phyloP scores from a whole-genome alignment of 2,797 vertebrate genomes.

The Micrastur ruficollis region DNA sequence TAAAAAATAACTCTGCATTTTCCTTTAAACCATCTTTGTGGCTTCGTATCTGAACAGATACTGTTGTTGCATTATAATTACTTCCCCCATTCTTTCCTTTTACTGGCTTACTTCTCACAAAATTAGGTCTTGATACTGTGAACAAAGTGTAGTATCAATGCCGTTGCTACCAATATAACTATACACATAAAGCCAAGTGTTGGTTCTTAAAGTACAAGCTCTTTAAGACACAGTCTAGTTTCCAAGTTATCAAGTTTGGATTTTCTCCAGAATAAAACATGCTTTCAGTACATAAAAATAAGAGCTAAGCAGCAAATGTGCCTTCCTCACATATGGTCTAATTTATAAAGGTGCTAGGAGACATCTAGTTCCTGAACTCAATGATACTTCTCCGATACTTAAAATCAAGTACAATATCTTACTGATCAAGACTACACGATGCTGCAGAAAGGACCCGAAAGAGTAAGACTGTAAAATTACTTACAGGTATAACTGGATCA shows the following conservation, averaged over 20 bases:
- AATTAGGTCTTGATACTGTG: not conserved
- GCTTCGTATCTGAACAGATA: not conserved
- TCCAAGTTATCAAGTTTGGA: not conserved
- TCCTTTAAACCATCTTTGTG: not conserved
- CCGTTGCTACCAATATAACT: not conserved
- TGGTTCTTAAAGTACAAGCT: not conserved
- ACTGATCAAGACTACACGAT: not conserved
- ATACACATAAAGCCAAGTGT: not conserved
- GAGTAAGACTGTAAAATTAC: not conserved
- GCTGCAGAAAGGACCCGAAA: not conserved
- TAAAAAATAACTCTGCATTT: not conserved
- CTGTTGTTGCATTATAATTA: no score
- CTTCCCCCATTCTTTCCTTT: not conserved
- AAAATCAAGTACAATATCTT: not conserved
- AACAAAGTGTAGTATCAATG: accelerated
- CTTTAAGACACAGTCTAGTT: not conserved
- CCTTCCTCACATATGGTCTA: not conserved
- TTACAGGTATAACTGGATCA: not conserved
- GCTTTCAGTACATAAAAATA: not conserved
- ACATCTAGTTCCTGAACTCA: not conserved
- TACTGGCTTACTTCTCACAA: not conserved
- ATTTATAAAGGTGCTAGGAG: not conserved
- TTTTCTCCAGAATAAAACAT: not conserved
- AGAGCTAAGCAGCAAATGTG: not conserved
- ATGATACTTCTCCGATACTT: not conserved